phyloP scores from a whole-genome alignment of 2,888 invertebrate species.

The Chymomyza procnemis region DNA sequence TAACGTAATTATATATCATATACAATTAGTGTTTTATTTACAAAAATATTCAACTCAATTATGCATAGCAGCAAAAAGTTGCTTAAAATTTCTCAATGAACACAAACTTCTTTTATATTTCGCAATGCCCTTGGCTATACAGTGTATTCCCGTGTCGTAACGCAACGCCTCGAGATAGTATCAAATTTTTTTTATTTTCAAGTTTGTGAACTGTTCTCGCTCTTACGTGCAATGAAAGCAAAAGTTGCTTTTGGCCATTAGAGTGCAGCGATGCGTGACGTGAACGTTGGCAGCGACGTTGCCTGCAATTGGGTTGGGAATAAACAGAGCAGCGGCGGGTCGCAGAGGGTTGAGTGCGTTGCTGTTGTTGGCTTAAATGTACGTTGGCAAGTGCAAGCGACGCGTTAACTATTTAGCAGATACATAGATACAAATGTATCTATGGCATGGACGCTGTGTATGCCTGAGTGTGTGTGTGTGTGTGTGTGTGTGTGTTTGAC shows the following conservation, averaged over 20 bases:
- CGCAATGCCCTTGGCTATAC: constrained; percentile 8
- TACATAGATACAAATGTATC: constrained; percentile 9
- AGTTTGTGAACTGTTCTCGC: background rate
- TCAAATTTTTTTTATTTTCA: constrained; percentile 9
- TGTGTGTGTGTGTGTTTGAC: constrained; percentile 16
- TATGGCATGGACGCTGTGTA: constrained; percentile 10
- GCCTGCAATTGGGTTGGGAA: background rate
- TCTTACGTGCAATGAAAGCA: constrained; percentile 66
- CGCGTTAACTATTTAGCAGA: background rate
- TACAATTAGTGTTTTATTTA: no score
- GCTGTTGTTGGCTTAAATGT: background rate
- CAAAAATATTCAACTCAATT: no score
- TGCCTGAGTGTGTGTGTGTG: constrained; percentile 8
- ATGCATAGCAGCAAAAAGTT: no score
- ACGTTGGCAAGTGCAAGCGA: background rate
- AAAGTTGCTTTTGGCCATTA: constrained; percentile 62
- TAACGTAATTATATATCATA: no score
- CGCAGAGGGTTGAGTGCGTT: constrained; percentile 33
- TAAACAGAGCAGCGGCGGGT: background rate
- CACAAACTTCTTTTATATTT: no score
- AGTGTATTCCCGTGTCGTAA: constrained; percentile 6
- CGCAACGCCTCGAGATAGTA: constrained; percentile 7
- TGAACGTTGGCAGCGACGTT: background rate
- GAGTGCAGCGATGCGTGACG: constrained; percentile 64
- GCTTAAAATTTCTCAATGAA: no score